Conservation (phyloP, 2,113 vertebrate species). For the Cynocephalus volans region DNA sequence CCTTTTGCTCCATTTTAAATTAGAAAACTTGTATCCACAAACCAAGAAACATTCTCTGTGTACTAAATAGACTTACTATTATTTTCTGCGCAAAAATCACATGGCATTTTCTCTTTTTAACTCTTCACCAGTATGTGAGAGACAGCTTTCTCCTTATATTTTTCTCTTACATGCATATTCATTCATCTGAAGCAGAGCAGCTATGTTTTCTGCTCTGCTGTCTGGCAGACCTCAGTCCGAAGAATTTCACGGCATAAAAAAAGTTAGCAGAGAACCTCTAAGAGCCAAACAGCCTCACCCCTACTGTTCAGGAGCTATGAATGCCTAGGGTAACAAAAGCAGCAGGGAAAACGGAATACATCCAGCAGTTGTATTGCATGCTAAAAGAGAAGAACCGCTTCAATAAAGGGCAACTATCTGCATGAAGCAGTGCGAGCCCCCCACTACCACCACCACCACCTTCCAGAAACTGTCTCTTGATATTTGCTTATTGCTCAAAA, state of each 20-base stretch:
- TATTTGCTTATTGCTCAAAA: constrained; percentile 55
- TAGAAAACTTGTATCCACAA: not conserved
- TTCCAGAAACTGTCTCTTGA: constrained; percentile 51
- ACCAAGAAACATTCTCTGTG: not conserved
- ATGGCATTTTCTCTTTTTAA: not conserved
- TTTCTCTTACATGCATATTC: not conserved
- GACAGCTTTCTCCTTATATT: not conserved
- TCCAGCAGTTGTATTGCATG: not conserved
- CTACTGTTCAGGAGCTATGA: not conserved
- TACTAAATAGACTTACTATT: constrained; percentile 21
- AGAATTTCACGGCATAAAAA: constrained; percentile 67
- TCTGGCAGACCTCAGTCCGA: constrained; percentile 20
- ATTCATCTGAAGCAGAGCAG: not conserved
- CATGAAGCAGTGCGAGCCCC: not conserved
- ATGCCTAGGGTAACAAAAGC: constrained; percentile 22
- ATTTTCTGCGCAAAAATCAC: constrained; percentile 38
- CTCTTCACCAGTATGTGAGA: not conserved
- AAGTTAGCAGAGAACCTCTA: not conserved
- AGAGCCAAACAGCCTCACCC: not conserved
- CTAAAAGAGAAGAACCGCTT: constrained; percentile 35
- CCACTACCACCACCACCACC: not conserved
- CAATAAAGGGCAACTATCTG: not conserved
- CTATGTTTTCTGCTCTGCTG: constrained; percentile 45
- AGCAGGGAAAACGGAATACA: not conserved
- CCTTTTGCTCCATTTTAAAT: constrained; percentile 53